Conservation (phyloP, 2,113 vertebrate species). For the Typhlomys cinereus region DNA sequence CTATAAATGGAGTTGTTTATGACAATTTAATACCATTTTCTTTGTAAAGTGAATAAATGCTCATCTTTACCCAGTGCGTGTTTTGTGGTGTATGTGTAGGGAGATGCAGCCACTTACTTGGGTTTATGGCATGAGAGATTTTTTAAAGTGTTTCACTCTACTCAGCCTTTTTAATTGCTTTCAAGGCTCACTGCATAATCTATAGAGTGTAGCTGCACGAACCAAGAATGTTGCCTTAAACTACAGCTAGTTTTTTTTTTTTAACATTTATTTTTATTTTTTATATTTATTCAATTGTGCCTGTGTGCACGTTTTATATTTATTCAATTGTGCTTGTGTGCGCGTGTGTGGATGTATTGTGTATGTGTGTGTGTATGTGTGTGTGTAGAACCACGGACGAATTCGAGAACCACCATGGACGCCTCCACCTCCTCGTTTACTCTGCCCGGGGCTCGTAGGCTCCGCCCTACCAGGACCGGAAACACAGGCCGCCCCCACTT, state of each 20-base stretch:
- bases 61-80: slow-evolving; percentile 86
- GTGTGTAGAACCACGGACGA: too few relatives aligned
- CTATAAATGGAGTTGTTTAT: slow-evolving; percentile 88
- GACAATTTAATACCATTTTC: slow-evolving; percentile 86
- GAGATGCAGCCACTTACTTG: neutral
- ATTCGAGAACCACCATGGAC: too few relatives aligned
- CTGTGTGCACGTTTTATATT: too few relatives aligned
- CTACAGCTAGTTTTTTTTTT: neutral
- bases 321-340: too few relatives aligned
- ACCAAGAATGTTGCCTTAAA: neutral
- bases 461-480: too few relatives aligned
- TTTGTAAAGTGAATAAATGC: slow-evolving; percentile 93
- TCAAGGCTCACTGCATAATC: neutral
- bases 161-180: neutral
- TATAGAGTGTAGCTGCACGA: neutral
- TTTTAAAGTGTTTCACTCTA: neutral
- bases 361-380: too few relatives aligned
- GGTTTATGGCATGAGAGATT: neutral
- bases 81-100: slow-evolving; percentile 81
- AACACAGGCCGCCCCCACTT: too few relatives aligned
- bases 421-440: too few relatives aligned
- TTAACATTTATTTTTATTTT: too few relatives aligned
- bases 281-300: too few relatives aligned
- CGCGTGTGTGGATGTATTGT: too few relatives aligned
- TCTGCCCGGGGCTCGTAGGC: too few relatives aligned